Conservation (phyloP, 2,113 vertebrate species). For the Oreocharis arfaki region DNA sequence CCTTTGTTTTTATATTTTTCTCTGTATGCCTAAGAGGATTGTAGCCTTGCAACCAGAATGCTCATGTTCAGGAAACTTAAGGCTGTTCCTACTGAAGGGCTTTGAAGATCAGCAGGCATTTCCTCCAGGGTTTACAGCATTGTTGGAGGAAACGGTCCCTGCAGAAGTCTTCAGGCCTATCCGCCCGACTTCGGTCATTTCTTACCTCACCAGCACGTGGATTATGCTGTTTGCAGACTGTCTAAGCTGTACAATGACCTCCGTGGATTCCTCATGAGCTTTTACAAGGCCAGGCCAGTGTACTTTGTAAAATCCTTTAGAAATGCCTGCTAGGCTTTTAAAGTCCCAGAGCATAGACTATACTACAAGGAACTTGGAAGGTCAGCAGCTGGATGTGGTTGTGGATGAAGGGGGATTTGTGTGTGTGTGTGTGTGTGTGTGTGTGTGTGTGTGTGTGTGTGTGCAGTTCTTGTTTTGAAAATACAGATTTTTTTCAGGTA, state of each 20-base stretch:
- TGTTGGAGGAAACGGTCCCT: constrained; percentile 19
- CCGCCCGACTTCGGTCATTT: neutral
- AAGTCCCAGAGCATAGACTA: constrained; percentile 25
- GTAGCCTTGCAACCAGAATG: neutral
- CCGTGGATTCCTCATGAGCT: constrained; percentile 38
- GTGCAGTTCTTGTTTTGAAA: neutral
- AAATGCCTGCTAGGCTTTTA: constrained; percentile 49
- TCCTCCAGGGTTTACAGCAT: constrained; percentile 30
- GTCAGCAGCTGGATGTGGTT: constrained; percentile 11
- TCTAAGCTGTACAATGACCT: constrained; percentile 51
- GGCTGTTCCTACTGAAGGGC: constrained; percentile 16
- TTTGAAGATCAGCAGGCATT: constrained; percentile 66
- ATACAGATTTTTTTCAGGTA: neutral
- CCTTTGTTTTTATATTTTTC: neutral
- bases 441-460: neutral
- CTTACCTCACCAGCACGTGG: constrained; percentile 35
- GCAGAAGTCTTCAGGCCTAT: constrained; percentile 28
- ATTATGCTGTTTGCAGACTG: constrained; percentile 50
- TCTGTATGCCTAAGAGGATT: neutral
- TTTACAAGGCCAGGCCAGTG: constrained; percentile 38
- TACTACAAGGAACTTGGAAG: neutral
- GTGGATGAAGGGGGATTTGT: neutral
- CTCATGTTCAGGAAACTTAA: constrained; percentile 47
- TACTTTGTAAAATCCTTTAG: constrained; percentile 54
- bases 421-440: neutral